Evolutionary conservation across 2,113 vertebrate species (phyloP).

Genomic region (Coryphaenoides rupestris): DNA sequence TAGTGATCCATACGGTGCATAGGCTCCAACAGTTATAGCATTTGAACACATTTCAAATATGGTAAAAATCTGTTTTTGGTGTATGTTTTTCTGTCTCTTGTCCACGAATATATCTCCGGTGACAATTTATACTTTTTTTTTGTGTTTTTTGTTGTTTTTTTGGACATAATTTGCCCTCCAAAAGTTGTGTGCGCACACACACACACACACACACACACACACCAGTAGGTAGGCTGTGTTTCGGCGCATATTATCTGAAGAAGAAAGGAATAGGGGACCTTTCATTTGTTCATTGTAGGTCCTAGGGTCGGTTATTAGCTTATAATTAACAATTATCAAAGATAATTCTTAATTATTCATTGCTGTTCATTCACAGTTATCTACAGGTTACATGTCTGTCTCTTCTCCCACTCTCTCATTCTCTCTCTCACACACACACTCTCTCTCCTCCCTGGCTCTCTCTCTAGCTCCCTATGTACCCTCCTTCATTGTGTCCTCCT

Average conservation of each 20-base stretch:
- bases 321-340: too few relatives aligned
- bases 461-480: background rate
- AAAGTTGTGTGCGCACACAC: background rate
- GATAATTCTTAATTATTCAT: too few relatives aligned
- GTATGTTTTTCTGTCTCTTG: background rate
- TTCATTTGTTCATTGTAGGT: background rate
- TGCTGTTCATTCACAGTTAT: background rate
- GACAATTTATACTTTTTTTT: background rate
- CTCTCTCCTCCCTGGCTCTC: background rate
- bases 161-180: background rate
- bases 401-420: background rate
- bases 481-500: background rate
- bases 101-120: slow-evolving; percentile 4
- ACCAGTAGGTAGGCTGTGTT: background rate
- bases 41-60: slow-evolving; percentile 7
- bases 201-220: slow-evolving; percentile 5
- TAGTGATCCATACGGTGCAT: slow-evolving; percentile 6
- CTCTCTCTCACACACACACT: background rate
- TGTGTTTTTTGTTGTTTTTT: background rate
- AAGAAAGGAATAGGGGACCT: background rate
- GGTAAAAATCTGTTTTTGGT: background rate
- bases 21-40: background rate
- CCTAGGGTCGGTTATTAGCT: too few relatives aligned
- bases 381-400: background rate
- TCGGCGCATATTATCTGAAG: slow-evolving; percentile 16